Base-by-base conservation (phyloP, 2,113 vertebrate species). In the Mastomys natalensis region DNA sequence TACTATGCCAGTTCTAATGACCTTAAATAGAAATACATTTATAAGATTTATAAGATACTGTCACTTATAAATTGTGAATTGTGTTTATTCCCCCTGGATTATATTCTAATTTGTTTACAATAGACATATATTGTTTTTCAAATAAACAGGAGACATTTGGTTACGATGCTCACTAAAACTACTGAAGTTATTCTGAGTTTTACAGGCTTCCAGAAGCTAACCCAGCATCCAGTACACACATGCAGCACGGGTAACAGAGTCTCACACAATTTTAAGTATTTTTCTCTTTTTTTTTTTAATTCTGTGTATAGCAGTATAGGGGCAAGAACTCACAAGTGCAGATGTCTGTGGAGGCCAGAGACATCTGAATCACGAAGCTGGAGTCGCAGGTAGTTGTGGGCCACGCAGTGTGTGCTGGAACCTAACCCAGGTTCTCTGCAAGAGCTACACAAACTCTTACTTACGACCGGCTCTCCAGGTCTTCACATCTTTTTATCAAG, bases 141-240 rank as follows among this genome's bases (percentile, higher is more conserved):
- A 66, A 90, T 48, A 60, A 51, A 80, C 22, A 91, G 37, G 31
- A 45, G 55, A 73, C 2, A 12, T 87, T 90, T 94, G 16, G 22
- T n/a, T 37, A 17, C 19, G 12, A 60, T 31, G 16, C 24, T 24
- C 81, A 29, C 26, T 77, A 48, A 93, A 77, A 91, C 70, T 84
- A 62, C 37, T 87, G 13, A 68, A 51, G 43, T 40, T 77, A 72
- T 76, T 82, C 60, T 84, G 29, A 84, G 90, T 93, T 96, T 93
- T 40, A 84, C 21, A 48, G 68, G 29, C 89, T 80, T 89, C 55
- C 55, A 86, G 70, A 92, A 89, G n/a, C 26, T 92, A 78, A 86
- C 60, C 45, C 26, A 53, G 24, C 68, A 26, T 29, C 95, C 34
- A 81, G 66, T 40, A 87, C 15, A 72, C 48, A 73, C 60, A 34